phyloP scores from a whole-genome alignment of 2,797 vertebrate genomes.

The Xiphophorus birchmanni region DNA sequence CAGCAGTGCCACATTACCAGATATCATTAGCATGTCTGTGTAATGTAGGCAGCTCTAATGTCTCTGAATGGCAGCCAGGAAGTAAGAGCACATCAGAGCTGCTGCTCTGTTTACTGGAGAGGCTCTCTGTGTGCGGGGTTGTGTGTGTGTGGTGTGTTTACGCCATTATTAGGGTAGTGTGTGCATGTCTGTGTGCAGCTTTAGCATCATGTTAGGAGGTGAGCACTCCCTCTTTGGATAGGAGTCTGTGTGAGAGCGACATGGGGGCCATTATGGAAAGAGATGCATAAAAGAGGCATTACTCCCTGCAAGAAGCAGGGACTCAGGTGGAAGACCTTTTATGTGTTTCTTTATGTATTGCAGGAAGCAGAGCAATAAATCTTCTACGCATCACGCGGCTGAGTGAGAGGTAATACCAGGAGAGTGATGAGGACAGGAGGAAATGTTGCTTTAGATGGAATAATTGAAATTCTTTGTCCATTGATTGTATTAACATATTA shows the following conservation, averaged over 20 bases:
- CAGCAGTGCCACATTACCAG: conserved; percentile 41
- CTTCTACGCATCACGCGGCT: conserved; percentile 22
- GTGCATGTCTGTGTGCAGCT: conserved; percentile 44
- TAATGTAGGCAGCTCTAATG: conserved; percentile 54
- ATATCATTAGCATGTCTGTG: conserved; percentile 65
- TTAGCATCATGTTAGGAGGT: conserved; percentile 56
- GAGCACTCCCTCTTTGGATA: conserved; percentile 47
- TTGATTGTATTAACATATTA: conserved; percentile 71
- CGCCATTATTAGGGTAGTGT: conserved; percentile 44
- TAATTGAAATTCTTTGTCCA: conserved; percentile 53
- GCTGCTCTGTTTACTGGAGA: conserved; percentile 25
- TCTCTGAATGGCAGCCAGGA: conserved; percentile 58
- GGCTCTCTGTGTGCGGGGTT: conserved; percentile 19
- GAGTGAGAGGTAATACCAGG: conserved; percentile 6
- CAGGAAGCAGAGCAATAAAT: conserved; percentile 38
- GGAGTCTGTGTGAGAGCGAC: conserved; percentile 19
- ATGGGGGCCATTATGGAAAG: conserved; percentile 65
- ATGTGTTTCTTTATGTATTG: conserved; percentile 33
- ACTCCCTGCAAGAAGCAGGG: conserved; percentile 54
- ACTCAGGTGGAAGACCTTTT: conserved; percentile 66
- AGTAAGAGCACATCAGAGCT: conserved; percentile 52
- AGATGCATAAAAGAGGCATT: conserved; percentile 64
- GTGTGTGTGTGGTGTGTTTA: neutral
- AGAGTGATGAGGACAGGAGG: conserved; percentile 38
- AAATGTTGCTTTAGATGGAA: conserved; percentile 56